phyloP scores from a whole-genome alignment of 2,113 vertebrate species.

The Saccopteryx bilineata region DNA sequence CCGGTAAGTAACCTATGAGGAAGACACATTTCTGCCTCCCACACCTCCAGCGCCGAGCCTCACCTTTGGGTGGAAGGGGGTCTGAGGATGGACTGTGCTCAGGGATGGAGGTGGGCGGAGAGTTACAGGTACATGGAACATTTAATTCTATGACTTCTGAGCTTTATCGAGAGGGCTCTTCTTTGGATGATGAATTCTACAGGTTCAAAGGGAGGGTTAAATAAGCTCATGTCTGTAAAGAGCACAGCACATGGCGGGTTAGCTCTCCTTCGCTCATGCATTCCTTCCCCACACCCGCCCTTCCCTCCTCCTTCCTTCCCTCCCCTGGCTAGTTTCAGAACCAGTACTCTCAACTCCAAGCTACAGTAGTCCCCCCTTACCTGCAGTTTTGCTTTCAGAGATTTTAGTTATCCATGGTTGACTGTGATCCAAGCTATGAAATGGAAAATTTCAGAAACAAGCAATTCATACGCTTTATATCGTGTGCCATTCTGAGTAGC shows the following conservation, averaged over 20 bases:
- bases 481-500: not conserved
- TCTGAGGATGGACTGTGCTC: not conserved
- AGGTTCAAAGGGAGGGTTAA: not conserved
- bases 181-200: not conserved
- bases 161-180: not conserved
- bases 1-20: not conserved
- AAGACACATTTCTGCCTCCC: not conserved
- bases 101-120: not conserved
- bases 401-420: not conserved
- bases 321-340: not conserved
- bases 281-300: not conserved
- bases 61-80: not conserved
- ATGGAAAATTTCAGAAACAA: not conserved
- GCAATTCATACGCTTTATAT: not conserved
- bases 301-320: too few relatives aligned
- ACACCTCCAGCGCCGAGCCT: not conserved
- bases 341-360: not conserved
- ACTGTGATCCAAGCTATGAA: too few relatives aligned
- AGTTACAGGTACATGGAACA: not conserved
- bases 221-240: not conserved
- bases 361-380: not conserved
- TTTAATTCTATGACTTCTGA: not conserved
- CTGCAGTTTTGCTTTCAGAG: not conserved
- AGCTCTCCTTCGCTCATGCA: not conserved
- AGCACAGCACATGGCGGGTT: fast-evolving